phyloP scores from a whole-genome alignment of 2,113 vertebrate genomes.

The Ivindomyrus marchei region DNA sequence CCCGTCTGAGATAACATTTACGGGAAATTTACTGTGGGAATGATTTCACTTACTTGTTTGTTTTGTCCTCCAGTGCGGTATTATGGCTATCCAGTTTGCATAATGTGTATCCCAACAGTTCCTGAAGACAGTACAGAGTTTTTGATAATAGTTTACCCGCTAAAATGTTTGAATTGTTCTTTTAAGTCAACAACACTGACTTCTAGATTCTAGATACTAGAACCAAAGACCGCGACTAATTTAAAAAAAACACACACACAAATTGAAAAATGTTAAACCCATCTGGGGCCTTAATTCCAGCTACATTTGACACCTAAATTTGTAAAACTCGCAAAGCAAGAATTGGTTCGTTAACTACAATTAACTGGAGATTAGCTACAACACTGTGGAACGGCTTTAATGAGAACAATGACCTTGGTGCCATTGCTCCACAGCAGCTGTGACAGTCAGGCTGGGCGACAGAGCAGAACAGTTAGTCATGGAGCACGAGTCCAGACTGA shows the following conservation, averaged over 20 bases:
- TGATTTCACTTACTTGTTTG: background rate
- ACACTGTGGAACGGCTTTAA: background rate
- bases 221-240: background rate
- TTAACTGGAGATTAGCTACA: constrained; percentile 9
- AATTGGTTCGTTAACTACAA: constrained; percentile 8
- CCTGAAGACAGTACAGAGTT: background rate
- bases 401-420: background rate
- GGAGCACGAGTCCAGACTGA: background rate
- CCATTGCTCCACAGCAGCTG: background rate
- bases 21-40: background rate
- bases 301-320: constrained; percentile 9
- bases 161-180: background rate
- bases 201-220: background rate
- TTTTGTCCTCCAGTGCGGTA: background rate
- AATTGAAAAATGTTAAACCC: background rate
- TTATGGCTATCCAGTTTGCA: background rate
- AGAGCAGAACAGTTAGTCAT: background rate
- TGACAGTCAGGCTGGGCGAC: background rate
- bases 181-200: background rate
- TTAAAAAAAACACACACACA: background rate
- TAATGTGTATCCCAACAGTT: background rate
- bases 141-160: background rate
- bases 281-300: background rate
- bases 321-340: background rate
- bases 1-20: background rate